phyloP scores from a whole-genome alignment of 35 echinoderm and acorn worm species.

The Antedon bifida region DNA sequence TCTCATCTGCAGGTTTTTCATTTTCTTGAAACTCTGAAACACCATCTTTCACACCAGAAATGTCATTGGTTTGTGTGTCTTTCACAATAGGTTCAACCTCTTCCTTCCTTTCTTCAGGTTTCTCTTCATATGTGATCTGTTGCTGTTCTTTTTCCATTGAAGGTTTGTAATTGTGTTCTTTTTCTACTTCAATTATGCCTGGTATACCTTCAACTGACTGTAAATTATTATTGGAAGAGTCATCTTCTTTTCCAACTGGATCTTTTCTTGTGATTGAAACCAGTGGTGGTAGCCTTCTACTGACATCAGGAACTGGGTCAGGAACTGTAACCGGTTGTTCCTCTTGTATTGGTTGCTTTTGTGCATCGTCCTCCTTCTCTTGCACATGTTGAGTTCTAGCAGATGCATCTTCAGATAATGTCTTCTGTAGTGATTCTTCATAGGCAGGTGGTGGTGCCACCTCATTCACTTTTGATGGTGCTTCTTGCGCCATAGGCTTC shows the following conservation, averaged over 20 bases:
- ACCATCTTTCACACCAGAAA: not conserved
- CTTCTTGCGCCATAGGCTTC: not conserved
- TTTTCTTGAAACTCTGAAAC: not conserved
- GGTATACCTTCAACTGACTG: not conserved
- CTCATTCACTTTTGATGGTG: not conserved
- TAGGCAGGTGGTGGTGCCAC: not conserved
- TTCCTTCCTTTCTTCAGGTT: not conserved
- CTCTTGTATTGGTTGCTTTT: not conserved
- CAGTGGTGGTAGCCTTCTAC: not conserved
- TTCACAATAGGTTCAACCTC: not conserved
- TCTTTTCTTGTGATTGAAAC: not conserved
- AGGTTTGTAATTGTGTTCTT: not conserved
- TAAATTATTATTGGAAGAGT: not conserved
- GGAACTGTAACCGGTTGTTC: not conserved
- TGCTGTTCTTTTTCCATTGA: not conserved
- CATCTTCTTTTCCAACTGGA: not conserved
- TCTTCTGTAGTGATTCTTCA: not conserved
- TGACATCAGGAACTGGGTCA: not conserved
- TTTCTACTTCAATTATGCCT: not conserved
- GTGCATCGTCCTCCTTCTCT: not conserved
- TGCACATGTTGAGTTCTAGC: not conserved
- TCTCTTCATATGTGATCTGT: not conserved
- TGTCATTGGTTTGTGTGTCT: not conserved
- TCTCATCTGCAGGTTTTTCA: not conserved
- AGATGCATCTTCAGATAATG: not conserved